These are phyloP conservation scores for Antheraea assamensis DNA, from an alignment of 2,888 invertebrate genomes.

Conservation along the genomic window DNA sequence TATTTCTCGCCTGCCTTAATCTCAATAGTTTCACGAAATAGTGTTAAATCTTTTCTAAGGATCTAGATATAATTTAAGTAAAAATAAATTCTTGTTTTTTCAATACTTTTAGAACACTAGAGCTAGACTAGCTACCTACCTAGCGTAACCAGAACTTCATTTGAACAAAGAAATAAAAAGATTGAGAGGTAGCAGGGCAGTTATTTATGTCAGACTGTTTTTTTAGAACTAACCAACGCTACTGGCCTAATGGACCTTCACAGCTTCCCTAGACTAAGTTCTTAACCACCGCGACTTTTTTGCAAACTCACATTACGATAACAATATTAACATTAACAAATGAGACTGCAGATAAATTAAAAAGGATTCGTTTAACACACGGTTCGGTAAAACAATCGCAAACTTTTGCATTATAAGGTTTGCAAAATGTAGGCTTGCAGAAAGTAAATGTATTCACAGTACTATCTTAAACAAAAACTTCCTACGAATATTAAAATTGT, in stretches of 20 bases:
- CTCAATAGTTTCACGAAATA: neutral
- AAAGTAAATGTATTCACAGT: neutral
- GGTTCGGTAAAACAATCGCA: neutral
- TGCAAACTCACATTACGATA: neutral
- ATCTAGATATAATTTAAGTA: neutral
- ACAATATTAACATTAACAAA: neutral
- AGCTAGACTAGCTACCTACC: neutral
- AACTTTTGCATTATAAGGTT: neutral
- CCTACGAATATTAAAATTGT: neutral
- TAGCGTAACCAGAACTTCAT: neutral
- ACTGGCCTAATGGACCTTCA: too few species aligned
- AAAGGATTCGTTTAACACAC: neutral
- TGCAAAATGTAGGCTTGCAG: neutral
- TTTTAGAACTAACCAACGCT: too few species aligned
- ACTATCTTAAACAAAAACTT: neutral
- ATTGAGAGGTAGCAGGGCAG: neutral
- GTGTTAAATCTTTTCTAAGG: neutral
- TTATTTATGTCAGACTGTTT: too few species aligned
- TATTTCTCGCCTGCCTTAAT: conserved; percentile 3
- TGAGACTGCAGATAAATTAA: neutral
- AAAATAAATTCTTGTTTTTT: neutral
- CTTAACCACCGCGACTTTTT: neutral
- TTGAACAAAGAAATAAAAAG: neutral
- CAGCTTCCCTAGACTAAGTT: too few species aligned
- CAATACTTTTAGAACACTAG: neutral